A percentile compares a stretch with the other conserved stretches of the same genome.
These are phyloP conservation scores for Eucera pruinosa DNA, from an alignment of 2,888 invertebrate species.

Conservation along the genomic window DNA sequence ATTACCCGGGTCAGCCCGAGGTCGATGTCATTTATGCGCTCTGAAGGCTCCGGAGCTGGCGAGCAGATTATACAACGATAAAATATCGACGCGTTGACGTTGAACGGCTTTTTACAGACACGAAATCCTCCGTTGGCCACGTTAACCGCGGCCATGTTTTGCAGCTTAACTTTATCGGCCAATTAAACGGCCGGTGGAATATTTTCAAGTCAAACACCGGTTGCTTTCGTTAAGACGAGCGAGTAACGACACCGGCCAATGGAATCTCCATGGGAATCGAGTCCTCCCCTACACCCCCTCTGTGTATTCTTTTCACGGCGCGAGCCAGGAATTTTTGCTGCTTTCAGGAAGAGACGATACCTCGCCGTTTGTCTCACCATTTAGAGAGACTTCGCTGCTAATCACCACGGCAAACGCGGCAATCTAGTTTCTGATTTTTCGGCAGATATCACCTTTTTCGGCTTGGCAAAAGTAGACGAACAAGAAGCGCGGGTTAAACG, in stretches of 20 bases:
- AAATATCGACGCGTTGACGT: conserved; percentile 48
- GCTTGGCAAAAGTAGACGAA: conserved; percentile 25
- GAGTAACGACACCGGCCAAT: conserved; percentile 33
- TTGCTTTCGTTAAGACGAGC: conserved; percentile 41
- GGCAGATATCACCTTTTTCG: conserved; percentile 7
- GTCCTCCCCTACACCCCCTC: not conserved
- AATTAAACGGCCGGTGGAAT: conserved; percentile 35
- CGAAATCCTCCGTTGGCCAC: conserved; percentile 34
- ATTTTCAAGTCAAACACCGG: conserved; percentile 39
- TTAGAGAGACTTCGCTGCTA: conserved; percentile 23
- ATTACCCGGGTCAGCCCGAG: conserved; percentile 70
- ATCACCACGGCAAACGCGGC: conserved; percentile 32
- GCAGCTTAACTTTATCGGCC: conserved; percentile 37
- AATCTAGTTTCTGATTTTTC: conserved; percentile 42
- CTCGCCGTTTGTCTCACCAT: conserved; percentile 27
- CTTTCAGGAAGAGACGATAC: conserved; percentile 30
- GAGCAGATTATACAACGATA: conserved; percentile 38
- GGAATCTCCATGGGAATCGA: conserved; percentile 23
- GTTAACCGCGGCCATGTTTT: conserved; percentile 17
- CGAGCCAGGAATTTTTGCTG: conserved; percentile 16
- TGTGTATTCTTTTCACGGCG: conserved; percentile 2
- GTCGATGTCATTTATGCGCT: conserved; percentile 68
- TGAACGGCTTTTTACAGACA: conserved; percentile 38
- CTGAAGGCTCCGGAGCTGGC: conserved; percentile 36
- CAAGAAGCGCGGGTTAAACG: conserved; percentile 26